phyloP scores from a whole-genome alignment of 64 coral and sea anemone species.

The Pocillopora verrucosa region DNA sequence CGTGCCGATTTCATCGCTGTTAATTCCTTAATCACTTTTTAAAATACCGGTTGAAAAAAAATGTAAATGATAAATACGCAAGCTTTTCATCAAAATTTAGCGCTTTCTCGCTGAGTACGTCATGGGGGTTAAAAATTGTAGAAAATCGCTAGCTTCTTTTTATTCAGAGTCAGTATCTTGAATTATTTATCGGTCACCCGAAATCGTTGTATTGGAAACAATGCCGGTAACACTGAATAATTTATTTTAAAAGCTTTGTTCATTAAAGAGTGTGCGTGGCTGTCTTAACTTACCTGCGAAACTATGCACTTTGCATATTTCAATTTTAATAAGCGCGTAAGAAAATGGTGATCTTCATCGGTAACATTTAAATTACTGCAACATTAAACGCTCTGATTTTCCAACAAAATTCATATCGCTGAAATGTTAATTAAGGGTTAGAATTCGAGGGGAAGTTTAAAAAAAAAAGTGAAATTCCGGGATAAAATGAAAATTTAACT shows the following conservation, averaged over 20 bases:
- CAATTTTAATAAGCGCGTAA: neutral
- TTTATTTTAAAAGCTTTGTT: conserved; percentile 21
- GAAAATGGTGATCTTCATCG: neutral
- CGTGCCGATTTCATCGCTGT: neutral
- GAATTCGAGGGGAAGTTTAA: neutral
- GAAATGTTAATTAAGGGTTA: no score
- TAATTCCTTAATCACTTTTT: neutral
- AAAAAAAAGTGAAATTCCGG: neutral
- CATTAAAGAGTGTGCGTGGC: neutral
- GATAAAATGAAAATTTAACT: no score
- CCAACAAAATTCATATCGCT: no score
- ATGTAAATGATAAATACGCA: neutral
- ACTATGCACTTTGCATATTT: neutral
- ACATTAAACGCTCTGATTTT: neutral
- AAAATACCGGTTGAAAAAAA: neutral
- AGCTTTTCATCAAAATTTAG: conserved; percentile 8
- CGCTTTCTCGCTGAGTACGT: neutral
- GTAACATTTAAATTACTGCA: neutral
- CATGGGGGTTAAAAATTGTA: neutral
- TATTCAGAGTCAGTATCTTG: conserved; percentile 2
- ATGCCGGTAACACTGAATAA: neutral
- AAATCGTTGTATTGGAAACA: neutral
- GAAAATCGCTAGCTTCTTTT: neutral
- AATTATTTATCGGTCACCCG: conserved; percentile 25
- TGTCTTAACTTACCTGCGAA: neutral